Evolutionary conservation across 2,113 vertebrate species (phyloP), one percentile per base, ranked within the genome.

Genomic region (Steatornis caripensis): DNA sequence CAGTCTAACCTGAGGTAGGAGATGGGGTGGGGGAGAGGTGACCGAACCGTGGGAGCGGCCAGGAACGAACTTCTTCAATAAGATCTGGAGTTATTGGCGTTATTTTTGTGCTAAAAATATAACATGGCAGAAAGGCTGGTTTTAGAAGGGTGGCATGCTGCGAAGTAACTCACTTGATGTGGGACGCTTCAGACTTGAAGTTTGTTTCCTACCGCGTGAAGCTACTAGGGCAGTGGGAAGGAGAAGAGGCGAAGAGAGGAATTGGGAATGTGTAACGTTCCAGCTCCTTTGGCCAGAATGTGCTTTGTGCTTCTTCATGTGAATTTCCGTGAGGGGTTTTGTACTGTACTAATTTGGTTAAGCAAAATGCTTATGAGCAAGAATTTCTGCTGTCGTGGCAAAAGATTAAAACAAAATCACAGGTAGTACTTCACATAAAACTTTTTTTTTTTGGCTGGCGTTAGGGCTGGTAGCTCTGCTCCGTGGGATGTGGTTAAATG

Each of bases 1-100:
- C 98, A 99, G 39, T 98, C 99, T 57, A 99, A 99, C 87, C 97
- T 99, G 12, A 99, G 99, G 99, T 99, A 97, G 97, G 97, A 39
- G 53, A 3, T 36, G 61, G 21, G 43, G 2, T 64, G 14, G 69
- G 64, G 13, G n/a, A 55, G 64, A 53, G 22, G 64, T 49, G 51
- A 21, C 39, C 65, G 49, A 7, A 41, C 39, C 3, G 4, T 27
- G 49, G n/a, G 21, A 11, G 60, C 32, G 62, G 43, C 46, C 80
- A 72, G 46, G 49, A 37, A 29, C 6, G 11, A 36, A 29, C 12
- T 30, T 17, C 45, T 79, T 66, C 19, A 3, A 2, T 29, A 30
- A 57, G 17, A 29, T 57, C 26, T 62, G 4, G 58, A 54, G 64
- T 34, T 58, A 43, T 12, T 86, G 36, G 24, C 24, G 18, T 93